A percentile compares a stretch with the other conserved stretches of the same genome.
These are phyloP conservation scores for Sciurus vulgaris DNA, from an alignment of 2,797 vertebrate genomes.

Conservation along the genomic window DNA sequence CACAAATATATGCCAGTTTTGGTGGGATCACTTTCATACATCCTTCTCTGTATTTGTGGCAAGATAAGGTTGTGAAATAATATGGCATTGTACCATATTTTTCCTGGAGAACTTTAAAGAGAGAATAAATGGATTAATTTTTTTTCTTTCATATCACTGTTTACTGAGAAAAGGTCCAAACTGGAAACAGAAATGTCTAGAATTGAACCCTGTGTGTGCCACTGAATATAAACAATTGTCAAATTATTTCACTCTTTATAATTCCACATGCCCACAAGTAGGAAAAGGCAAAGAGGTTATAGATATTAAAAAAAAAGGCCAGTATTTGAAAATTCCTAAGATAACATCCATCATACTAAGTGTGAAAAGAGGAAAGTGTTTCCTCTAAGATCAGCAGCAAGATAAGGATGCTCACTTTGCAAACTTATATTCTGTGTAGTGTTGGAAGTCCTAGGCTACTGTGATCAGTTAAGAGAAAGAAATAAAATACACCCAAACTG, in stretches of 20 bases:
- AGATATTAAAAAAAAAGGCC: conserved; percentile 19
- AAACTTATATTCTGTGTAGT: background rate
- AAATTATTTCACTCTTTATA: conserved; percentile 2
- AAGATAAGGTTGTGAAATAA: conserved; percentile 50
- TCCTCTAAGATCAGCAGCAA: background rate
- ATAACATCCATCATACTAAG: background rate
- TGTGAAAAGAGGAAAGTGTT: conserved; percentile 7
- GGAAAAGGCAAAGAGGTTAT: background rate
- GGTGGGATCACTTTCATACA: conserved; percentile 37
- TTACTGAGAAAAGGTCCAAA: conserved; percentile 28
- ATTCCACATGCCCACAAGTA: conserved; percentile 40
- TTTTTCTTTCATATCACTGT: conserved; percentile 34
- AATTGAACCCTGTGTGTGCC: background rate
- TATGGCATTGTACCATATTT: background rate
- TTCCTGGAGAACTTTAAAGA: background rate
- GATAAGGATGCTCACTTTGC: background rate
- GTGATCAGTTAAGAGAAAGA: conserved; percentile 38
- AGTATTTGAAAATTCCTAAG: background rate
- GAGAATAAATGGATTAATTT: conserved; percentile 1
- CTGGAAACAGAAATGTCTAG: conserved; percentile 16
- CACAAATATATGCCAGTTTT: conserved; percentile 11
- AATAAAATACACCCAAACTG: background rate
- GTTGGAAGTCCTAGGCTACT: background rate
- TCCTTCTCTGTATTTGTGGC: background rate
- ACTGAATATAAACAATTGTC: conserved; percentile 43